Base-by-base conservation (phyloP, 2,888 invertebrate species). In the Hypena proboscidalis region DNA sequence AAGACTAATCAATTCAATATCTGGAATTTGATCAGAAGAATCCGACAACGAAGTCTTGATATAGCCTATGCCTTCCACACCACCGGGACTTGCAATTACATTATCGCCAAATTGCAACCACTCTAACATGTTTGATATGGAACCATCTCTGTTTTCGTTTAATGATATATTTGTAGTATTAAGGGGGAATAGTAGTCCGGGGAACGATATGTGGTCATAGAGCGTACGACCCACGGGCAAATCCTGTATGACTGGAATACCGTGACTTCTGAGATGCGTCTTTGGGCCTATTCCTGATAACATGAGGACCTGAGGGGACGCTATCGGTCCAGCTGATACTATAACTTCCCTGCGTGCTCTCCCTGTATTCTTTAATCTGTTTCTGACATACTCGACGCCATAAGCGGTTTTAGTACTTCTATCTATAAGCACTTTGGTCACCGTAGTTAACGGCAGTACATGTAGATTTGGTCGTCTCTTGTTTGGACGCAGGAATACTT, bases 271-370 rank as follows among this genome's bases (percentile, higher is more conserved):
- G 2, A 94, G 83, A 55, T 94, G 93, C 29, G 92, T 79, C n/a
- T 82, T 84, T 0, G 93, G 94, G 1, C 94, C 94, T 4, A 95
- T 80, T 1, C 96, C 96, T 0, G 95, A 95, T 9, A 96, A 75
- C 96, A 97, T 95, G 3, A 97, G 90, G 4, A 97, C 76, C 70
- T 97, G 97, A 0, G 97, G 96, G 0, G 95, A 93, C 59, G 95
- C 96, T 42, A 97, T 94, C 0, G 96, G 93, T 0, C 97, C 97
- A 1, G 94, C 95, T 5, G 95, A 93, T 2, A 96, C 52, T 39
- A 97, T 94, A 0, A 97, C 93, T 80, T 95, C 95, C 61, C 92
- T 93, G 26, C 90, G 83, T 0, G 94, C 95, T 39, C 67, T 71
- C 0, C 93, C 92, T 29, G 80, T 79, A 17, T 81, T 78, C 26